Conservation (phyloP, 2,113 vertebrate genomes). For the Dromas ardeola region DNA sequence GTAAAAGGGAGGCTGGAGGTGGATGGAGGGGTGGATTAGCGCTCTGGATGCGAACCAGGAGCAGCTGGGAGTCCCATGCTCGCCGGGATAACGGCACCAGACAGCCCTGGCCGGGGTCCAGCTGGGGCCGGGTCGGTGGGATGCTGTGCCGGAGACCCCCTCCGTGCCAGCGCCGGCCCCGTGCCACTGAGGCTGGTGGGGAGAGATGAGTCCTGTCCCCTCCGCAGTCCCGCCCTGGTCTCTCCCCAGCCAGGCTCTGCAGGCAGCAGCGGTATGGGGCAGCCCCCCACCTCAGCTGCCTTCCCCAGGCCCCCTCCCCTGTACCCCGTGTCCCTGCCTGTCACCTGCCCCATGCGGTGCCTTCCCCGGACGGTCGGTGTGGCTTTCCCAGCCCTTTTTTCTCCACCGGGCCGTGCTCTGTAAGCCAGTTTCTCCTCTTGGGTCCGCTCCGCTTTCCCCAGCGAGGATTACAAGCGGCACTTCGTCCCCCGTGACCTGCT, state of each 20-base stretch:
- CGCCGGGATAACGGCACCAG: background rate
- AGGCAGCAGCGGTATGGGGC: background rate
- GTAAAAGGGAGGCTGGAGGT: background rate
- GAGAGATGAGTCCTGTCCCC: background rate
- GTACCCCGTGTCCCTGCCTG: background rate
- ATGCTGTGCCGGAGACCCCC: background rate
- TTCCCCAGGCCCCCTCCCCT: accelerated
- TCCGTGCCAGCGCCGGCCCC: accelerated
- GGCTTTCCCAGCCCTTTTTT: background rate
- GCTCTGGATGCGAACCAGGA: slow-evolving; percentile 1
- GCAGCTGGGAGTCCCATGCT: background rate
- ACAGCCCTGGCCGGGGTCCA: background rate
- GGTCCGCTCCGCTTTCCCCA: slow-evolving; percentile 29
- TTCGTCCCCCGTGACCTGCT: slow-evolving; percentile 86
- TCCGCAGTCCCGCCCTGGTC: background rate
- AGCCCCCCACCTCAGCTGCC: background rate
- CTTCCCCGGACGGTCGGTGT: accelerated
- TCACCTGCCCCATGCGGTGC: background rate
- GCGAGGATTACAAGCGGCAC: slow-evolving; percentile 88
- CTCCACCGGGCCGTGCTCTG: background rate
- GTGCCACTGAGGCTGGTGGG: background rate
- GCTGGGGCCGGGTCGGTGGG: accelerated
- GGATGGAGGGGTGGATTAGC: background rate
- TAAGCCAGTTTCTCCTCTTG: background rate
- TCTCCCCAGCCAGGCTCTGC: background rate